These are phyloP conservation scores for Rotaria sp. DNA, from an alignment of 2,888 invertebrate genomes.

Conservation along the genomic window DNA sequence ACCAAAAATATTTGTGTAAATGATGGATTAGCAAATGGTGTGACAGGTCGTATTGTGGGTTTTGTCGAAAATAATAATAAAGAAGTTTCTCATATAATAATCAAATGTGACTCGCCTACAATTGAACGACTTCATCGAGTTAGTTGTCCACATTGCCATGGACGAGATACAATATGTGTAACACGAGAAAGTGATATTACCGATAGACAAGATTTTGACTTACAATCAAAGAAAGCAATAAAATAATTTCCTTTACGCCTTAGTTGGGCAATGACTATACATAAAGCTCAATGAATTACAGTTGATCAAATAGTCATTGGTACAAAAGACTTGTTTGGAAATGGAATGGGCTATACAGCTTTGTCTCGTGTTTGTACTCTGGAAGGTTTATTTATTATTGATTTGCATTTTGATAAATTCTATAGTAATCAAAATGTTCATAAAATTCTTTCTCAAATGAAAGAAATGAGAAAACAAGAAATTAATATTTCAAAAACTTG, in stretches of 20 bases:
- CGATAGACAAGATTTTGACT: background rate
- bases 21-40: constrained; percentile 32
- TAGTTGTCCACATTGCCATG: background rate
- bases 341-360: constrained; percentile 91
- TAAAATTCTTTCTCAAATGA: background rate
- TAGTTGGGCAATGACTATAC: constrained; percentile 95
- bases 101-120: background rate
- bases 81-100: constrained; percentile 64
- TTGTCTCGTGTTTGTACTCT: constrained; percentile 81
- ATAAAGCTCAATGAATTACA: constrained; percentile 87
- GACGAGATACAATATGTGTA: background rate
- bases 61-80: constrained; percentile 67
- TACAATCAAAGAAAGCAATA: background rate
- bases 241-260: constrained; percentile 77
- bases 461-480: background rate
- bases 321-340: constrained; percentile 79
- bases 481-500: background rate
- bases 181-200: background rate
- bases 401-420: constrained; percentile 76
- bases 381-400: constrained; percentile 73
- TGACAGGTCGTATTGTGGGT: constrained; percentile 46
- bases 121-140: background rate
- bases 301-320: constrained; percentile 92
- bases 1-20: background rate
- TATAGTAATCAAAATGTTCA: constrained; percentile 65